These are phyloP conservation scores for Halcyon leucocephala DNA, from an alignment of 2,797 vertebrate genomes.

Conservation along the genomic window DNA sequence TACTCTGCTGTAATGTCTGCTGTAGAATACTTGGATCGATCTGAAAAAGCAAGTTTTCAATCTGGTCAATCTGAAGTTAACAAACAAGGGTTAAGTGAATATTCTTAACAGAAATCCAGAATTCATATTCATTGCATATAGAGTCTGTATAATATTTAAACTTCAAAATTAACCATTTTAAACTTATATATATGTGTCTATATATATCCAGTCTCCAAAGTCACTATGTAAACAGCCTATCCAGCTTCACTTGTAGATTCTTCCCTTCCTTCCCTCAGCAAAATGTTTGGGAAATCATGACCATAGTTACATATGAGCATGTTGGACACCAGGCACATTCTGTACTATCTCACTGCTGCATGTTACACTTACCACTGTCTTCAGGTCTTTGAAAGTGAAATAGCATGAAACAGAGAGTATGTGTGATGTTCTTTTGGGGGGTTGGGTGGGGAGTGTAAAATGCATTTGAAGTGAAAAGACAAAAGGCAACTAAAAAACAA, in stretches of 20 bases:
- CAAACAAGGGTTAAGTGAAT: not conserved
- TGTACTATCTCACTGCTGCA: not conserved
- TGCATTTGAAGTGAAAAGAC: not conserved
- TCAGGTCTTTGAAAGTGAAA: not conserved
- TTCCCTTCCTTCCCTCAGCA: not conserved
- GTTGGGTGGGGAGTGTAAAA: not conserved
- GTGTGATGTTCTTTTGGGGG: not conserved
- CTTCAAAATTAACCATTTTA: not conserved
- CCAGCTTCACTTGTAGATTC: not conserved
- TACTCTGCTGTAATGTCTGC: constrained; percentile 92
- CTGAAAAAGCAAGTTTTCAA: constrained; percentile 75
- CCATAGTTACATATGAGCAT: not conserved
- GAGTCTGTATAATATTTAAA: not conserved
- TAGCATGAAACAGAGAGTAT: not conserved
- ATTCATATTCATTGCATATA: not conserved
- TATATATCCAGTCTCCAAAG: not conserved
- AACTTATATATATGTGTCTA: not conserved
- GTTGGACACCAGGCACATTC: not conserved
- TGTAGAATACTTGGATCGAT: constrained; percentile 93
- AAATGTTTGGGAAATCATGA: not conserved
- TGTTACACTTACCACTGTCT: not conserved
- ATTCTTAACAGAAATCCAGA: not conserved
- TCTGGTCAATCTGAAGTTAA: not conserved
- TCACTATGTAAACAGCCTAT: not conserved
- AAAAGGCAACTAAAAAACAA: not conserved